These are phyloP conservation scores for Oligia latruncula DNA, from an alignment of 2,888 invertebrate genomes.

Conservation along the genomic window DNA sequence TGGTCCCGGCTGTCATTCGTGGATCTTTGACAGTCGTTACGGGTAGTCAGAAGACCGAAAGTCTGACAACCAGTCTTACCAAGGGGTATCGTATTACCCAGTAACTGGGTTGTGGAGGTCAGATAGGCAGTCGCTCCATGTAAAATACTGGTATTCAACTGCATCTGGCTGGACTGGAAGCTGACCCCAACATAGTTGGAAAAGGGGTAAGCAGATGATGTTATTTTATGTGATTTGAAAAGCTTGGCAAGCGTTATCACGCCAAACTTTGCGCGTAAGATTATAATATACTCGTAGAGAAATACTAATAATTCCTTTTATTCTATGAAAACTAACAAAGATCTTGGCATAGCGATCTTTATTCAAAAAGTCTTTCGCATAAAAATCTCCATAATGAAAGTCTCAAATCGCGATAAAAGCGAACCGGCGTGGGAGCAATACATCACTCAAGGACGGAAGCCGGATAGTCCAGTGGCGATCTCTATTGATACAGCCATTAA, in stretches of 20 bases:
- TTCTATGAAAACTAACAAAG: neutral
- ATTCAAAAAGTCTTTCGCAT: constrained; percentile 38
- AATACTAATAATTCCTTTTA: neutral
- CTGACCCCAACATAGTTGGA: neutral
- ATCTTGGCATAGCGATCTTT: neutral
- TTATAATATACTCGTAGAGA: neutral
- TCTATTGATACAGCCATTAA: constrained; percentile 79
- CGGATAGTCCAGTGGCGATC: constrained; percentile 73
- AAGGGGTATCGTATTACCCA: neutral
- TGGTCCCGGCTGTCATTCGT: neutral
- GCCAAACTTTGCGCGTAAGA: neutral
- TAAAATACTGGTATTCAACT: neutral
- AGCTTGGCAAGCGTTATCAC: neutral
- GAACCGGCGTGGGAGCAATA: constrained; percentile 67
- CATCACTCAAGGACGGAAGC: constrained; percentile 69
- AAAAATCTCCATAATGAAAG: constrained; percentile 55
- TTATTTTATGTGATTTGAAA: neutral
- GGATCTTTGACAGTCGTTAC: neutral
- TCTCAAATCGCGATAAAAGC: constrained; percentile 58
- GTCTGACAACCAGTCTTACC: no score
- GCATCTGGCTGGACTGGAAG: neutral
- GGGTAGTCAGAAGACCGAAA: neutral
- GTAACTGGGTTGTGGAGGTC: no score
- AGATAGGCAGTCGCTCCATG: no score
- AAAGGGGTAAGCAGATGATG: neutral